Percentiles rank a stretch among this genome's conserved stretches.
phyloP scores from a whole-genome alignment of 2,113 vertebrate genomes.

The Ellobius talpinus region DNA sequence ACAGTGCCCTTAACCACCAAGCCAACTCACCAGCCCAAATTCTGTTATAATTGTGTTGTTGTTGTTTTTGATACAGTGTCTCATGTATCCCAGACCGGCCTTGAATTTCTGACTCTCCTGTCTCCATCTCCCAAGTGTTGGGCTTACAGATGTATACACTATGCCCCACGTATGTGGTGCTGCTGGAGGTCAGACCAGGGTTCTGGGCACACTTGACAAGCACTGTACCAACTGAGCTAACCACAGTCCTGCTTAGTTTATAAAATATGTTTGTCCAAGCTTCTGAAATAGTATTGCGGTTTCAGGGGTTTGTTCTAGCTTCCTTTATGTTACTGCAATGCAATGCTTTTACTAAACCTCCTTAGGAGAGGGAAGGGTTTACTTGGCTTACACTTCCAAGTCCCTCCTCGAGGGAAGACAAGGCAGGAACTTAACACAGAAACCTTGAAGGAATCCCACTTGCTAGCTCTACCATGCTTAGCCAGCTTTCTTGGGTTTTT shows the following conservation, averaged over 20 bases:
- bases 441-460: neutral
- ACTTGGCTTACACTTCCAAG: too few species aligned
- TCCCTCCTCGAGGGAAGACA: neutral
- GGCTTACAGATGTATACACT: neutral
- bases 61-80: neutral
- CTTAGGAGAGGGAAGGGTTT: neutral
- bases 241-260: neutral
- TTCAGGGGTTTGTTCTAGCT: neutral
- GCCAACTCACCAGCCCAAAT: neutral
- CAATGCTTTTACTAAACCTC: too few species aligned
- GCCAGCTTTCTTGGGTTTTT: neutral
- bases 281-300: neutral
- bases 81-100: too few species aligned
- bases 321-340: neutral
- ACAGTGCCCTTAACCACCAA: neutral
- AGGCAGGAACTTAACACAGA: neutral
- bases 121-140: neutral
- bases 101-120: neutral
- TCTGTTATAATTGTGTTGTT: neutral
- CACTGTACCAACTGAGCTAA: neutral
- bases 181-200: neutral
- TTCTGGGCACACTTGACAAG: neutral
- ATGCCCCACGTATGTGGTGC: neutral
- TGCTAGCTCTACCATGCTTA: neutral
- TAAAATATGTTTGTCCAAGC: neutral